Evolutionary conservation across 37 sponge, comb jelly and placozoan species (phyloP).

Genomic region (Petrosia ficiformis): DNA sequence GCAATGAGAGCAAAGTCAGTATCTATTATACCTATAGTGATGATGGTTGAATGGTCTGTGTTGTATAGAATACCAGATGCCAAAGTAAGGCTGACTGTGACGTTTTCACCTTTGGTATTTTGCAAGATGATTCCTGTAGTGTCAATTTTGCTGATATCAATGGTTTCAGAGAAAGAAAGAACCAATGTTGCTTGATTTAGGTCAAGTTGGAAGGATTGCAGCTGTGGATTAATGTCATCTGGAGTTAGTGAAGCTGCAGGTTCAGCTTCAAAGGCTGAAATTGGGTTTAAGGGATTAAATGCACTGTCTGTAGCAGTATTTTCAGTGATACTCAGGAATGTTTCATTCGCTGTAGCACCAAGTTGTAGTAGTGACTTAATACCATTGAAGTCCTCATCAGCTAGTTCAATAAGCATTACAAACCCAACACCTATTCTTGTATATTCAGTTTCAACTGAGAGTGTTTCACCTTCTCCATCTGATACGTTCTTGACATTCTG

Average conservation of each 20-base stretch:
- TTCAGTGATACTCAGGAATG: slow-evolving; percentile 53
- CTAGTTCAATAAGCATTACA: slow-evolving; percentile 15
- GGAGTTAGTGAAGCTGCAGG: slow-evolving; percentile 15
- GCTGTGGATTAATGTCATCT: slow-evolving; percentile 42
- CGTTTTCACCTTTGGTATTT: slow-evolving; percentile 37
- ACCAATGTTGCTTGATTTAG: slow-evolving; percentile 67
- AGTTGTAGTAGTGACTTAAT: slow-evolving; percentile 59
- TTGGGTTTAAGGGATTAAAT: slow-evolving; percentile 41
- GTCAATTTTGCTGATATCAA: slow-evolving; percentile 49
- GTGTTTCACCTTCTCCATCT: slow-evolving; percentile 57
- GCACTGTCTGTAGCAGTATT: slow-evolving; percentile 54
- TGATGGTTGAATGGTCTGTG: slow-evolving; percentile 28
- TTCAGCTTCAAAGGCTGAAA: slow-evolving; percentile 26
- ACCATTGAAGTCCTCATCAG: slow-evolving; percentile 63
- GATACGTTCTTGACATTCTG: slow-evolving; percentile 37
- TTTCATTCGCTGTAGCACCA: slow-evolving; percentile 56
- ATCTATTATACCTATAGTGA: slow-evolving; percentile 63
- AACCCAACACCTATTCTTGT: slow-evolving; percentile 25
- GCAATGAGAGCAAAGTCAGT: slow-evolving; percentile 52
- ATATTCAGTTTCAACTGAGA: slow-evolving; percentile 26
- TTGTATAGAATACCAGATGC: slow-evolving; percentile 46
- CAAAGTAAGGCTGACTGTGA: slow-evolving; percentile 22
- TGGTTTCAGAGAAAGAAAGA: slow-evolving; percentile 70
- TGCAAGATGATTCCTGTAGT: slow-evolving; percentile 51
- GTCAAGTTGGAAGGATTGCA: slow-evolving; percentile 46